phyloP scores from a whole-genome alignment of 2,797 vertebrate genomes.

The Pantherophis vulpinus region DNA sequence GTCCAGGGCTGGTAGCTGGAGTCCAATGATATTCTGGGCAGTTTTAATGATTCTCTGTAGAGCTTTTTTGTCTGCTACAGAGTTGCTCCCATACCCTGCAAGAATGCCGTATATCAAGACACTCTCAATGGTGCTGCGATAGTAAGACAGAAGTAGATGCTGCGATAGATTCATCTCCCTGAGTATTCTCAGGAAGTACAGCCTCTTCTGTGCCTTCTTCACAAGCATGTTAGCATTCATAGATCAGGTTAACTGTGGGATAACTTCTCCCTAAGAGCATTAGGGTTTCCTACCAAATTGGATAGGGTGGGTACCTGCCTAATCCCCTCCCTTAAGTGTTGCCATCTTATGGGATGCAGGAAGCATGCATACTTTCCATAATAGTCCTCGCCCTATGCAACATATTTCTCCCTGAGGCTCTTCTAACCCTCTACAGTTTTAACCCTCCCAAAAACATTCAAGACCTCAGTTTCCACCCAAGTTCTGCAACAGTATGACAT shows the following conservation, averaged over 20 bases:
- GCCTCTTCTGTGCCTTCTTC: no score
- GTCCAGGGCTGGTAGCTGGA: no score
- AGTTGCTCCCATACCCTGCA: no score
- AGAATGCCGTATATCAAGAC: no score
- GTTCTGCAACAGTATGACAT: background rate
- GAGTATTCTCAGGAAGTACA: no score
- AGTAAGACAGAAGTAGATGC: no score
- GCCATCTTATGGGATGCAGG: background rate
- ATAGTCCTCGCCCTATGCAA: background rate
- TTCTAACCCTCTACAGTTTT: background rate
- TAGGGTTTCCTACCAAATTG: background rate
- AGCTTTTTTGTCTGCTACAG: no score
- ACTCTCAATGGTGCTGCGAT: no score
- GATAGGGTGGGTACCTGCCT: background rate
- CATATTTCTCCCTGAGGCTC: background rate
- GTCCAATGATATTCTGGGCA: no score
- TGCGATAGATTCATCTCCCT: no score
- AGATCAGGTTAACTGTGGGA: background rate
- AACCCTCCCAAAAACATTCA: background rate
- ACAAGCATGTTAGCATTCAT: no score
- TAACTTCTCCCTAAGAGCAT: background rate
- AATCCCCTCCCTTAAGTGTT: background rate
- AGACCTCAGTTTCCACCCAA: background rate
- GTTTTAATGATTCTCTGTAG: no score
- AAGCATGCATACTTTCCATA: background rate